Evolutionary conservation across 2,113 vertebrate species (phyloP), one percentile per base, ranked within the genome.

Genomic region (Petrocephalus microphthalmus): DNA sequence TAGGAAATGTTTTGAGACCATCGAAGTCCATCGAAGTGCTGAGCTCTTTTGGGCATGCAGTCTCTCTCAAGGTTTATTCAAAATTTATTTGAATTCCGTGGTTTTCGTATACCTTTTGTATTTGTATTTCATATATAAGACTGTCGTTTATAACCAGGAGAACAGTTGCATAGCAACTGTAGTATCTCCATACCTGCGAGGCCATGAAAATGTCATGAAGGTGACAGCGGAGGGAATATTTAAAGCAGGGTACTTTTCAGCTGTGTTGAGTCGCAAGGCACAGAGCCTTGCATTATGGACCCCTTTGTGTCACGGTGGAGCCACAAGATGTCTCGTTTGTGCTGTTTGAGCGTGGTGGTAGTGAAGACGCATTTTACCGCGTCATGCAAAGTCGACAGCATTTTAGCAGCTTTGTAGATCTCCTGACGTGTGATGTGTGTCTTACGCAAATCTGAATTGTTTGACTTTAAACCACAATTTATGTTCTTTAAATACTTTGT

Each of bases 231-330:
- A 60, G 83, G 89, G 83, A 15, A 6, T 33, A 89, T 89, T 78
- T 87, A 91, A 92, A 92, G 90, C 90, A 90, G 91, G 90, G 89
- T 91, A 92, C 90, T 90, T 94, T 94, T 93, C 93, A 93, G 93
- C 92, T 90, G 17, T 89, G 88, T 57, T 6, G 84, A 86, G 87
- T 91, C 91, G 86, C 86, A 92, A 84, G 81, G 71, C 85, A 89
- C 45, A 33, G 2, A 60, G 53, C 49, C 88, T 90, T 90, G 89
- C 88, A 87, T 87, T 19, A 74, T 54, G 89, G 91, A 42, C 45
- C 82, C 85, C 56, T 83, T 78, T 57, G 87, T 91, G 91, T 93
- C 89, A 92, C 15, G 47, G 89, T 87, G 91, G 88, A 90, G 89
- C 91, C 74, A 15, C 47, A 89, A 87, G 87, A 90, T 88, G 88